These are phyloP conservation scores for Tenualosa thibaudeaui DNA, from an alignment of 2,797 vertebrate species.

Conservation along the genomic window DNA sequence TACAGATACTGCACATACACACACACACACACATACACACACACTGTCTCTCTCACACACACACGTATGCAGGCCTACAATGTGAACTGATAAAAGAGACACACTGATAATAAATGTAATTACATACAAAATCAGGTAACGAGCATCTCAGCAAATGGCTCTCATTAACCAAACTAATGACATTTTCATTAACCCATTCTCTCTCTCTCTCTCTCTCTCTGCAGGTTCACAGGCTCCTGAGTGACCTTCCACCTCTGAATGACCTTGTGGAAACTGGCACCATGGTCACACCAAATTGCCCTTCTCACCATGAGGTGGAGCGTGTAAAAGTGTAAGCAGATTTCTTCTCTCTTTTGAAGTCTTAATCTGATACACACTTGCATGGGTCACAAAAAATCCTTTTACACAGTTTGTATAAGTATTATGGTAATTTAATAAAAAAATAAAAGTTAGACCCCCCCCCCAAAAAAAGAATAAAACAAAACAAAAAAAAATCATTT, in stretches of 20 bases:
- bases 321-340: not conserved
- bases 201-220: not conserved
- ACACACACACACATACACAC: not conserved
- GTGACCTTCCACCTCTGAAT: not conserved
- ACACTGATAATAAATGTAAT: conserved; percentile 13
- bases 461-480: not conserved
- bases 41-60: not conserved
- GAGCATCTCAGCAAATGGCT: not conserved
- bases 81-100: not conserved
- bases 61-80: not conserved
- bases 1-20: not conserved
- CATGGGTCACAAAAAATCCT: not conserved
- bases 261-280: not conserved
- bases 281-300: not conserved
- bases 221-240: not conserved
- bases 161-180: conserved; percentile 2
- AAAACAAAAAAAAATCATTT: not conserved
- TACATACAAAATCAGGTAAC: conserved; percentile 5
- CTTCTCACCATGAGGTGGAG: not conserved
- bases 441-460: too few relatives aligned
- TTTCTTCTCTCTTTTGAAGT: not conserved
- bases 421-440: not conserved
- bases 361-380: not conserved
- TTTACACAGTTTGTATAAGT: not conserved
- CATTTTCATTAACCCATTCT: not conserved